Percentiles rank a stretch among this genome's conserved stretches.
These are phyloP conservation scores for Tragelaphus eurycerus DNA, from an alignment of 2,797 vertebrate species.

Conservation along the genomic window DNA sequence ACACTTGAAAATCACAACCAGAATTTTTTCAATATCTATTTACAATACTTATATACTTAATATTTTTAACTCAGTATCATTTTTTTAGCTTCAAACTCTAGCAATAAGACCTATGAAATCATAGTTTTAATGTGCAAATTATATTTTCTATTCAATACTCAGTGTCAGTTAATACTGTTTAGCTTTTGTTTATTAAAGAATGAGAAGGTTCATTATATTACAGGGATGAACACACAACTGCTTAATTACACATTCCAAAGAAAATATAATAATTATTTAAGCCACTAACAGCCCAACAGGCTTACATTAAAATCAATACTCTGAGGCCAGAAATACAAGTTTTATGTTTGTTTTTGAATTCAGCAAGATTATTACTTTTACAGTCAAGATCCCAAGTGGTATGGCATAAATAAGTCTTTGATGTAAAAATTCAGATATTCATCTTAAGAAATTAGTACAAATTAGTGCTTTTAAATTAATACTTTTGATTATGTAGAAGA, in stretches of 20 bases:
- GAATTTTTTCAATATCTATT: background rate
- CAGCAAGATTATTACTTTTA: constrained; percentile 26
- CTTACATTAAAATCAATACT: constrained; percentile 36
- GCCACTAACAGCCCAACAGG: background rate
- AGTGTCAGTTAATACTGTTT: background rate
- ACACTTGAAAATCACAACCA: background rate
- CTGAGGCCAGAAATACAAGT: background rate
- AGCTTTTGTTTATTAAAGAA: background rate
- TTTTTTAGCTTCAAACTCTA: background rate
- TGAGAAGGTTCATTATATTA: background rate
- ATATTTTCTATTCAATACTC: background rate
- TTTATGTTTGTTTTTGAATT: constrained; percentile 41
- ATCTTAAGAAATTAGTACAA: constrained; percentile 34
- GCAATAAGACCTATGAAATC: constrained; percentile 3
- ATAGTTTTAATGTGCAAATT: background rate
- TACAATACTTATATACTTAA: background rate
- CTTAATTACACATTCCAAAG: constrained; percentile 34
- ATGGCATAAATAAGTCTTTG: background rate
- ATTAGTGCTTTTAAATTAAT: constrained; percentile 17
- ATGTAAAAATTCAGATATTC: constrained; percentile 19
- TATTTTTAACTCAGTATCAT: background rate
- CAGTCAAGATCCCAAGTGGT: background rate
- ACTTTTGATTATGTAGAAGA: background rate
- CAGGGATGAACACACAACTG: background rate
- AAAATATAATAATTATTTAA: constrained; percentile 39